Percentiles rank a stretch among this genome's conserved stretches.
phyloP scores from a whole-genome alignment of 2,888 invertebrate genomes.

The Eumacrocentrus americanus region DNA sequence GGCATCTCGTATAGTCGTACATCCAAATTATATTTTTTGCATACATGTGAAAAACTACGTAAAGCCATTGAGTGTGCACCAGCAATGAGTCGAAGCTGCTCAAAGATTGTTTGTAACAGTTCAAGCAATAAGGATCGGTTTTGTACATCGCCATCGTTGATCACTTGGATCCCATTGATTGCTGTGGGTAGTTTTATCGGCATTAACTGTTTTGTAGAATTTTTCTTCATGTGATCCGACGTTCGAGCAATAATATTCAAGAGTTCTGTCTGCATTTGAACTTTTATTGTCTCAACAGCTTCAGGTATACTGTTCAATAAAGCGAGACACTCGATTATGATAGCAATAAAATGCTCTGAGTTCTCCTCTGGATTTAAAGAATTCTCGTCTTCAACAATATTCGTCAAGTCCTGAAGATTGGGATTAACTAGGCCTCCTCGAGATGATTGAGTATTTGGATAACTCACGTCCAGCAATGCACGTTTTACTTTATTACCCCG shows the following conservation, averaged over 20 bases:
- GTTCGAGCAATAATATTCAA: constrained; percentile 80
- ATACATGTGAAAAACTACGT: constrained; percentile 69
- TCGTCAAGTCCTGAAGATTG: constrained; percentile 50
- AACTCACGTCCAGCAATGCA: constrained; percentile 64
- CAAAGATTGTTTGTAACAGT: constrained; percentile 76
- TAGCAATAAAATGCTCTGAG: constrained; percentile 75
- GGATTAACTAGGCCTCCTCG: constrained; percentile 39
- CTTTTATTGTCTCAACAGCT: constrained; percentile 84
- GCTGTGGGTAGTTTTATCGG: constrained; percentile 30
- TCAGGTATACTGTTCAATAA: constrained; percentile 83
- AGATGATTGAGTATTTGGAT: constrained; percentile 41
- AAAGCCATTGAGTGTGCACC: constrained; percentile 76
- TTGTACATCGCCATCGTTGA: constrained; percentile 38
- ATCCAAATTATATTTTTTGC: constrained; percentile 66
- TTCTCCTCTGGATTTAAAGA: constrained; percentile 68
- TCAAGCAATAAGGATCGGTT: constrained; percentile 65
- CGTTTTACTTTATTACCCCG: constrained; percentile 65
- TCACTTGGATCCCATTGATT: constrained; percentile 28
- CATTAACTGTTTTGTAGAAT: constrained; percentile 35
- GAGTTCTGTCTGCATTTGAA: constrained; percentile 82
- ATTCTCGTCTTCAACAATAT: constrained; percentile 67
- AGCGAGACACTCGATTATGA: constrained; percentile 84
- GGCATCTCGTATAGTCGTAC: constrained; percentile 71
- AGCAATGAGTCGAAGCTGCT: constrained; percentile 82
- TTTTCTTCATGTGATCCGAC: constrained; percentile 71